These are phyloP conservation scores for Platycheirus albimanus DNA, from an alignment of 2,888 invertebrate species.

Conservation along the genomic window DNA sequence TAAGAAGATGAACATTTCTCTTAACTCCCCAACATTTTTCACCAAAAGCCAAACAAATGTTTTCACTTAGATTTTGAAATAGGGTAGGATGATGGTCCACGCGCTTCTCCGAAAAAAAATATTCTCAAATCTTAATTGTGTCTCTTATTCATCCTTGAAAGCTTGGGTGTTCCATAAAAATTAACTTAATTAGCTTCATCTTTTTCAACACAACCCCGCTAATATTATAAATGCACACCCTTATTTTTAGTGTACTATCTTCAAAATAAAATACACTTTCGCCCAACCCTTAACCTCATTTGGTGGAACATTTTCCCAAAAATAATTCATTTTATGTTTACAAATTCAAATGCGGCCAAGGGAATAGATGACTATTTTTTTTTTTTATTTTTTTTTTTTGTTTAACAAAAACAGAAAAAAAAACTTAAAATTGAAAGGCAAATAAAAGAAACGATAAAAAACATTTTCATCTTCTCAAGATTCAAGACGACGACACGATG, in stretches of 20 bases:
- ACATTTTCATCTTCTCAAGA: constrained; percentile 24
- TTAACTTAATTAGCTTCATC: no score
- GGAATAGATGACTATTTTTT: constrained; percentile 29
- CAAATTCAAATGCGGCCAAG: constrained; percentile 54
- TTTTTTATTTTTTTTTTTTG: neutral
- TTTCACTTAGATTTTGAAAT: no score
- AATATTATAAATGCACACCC: neutral
- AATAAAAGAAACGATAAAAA: constrained; percentile 46
- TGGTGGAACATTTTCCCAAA: neutral
- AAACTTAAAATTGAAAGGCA: constrained; percentile 31
- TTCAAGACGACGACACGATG: constrained; percentile 23
- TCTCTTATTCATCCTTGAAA: no score
- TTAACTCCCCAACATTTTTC: no score
- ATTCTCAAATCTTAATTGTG: no score
- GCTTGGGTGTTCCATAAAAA: no score
- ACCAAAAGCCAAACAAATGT: no score
- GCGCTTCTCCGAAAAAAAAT: no score
- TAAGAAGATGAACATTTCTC: no score
- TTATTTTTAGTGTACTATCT: neutral
- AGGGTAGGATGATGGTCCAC: no score
- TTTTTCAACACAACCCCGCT: no score
- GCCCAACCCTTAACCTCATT: constrained; percentile 27
- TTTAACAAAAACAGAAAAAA: constrained; percentile 5
- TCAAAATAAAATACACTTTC: constrained; percentile 5
- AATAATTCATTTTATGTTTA: constrained; percentile 50